Evolutionary conservation across 2,888 invertebrate genomes (phyloP), one percentile per base, ranked within the genome.

Genomic region (Lepidocyrtoides sp.): DNA sequence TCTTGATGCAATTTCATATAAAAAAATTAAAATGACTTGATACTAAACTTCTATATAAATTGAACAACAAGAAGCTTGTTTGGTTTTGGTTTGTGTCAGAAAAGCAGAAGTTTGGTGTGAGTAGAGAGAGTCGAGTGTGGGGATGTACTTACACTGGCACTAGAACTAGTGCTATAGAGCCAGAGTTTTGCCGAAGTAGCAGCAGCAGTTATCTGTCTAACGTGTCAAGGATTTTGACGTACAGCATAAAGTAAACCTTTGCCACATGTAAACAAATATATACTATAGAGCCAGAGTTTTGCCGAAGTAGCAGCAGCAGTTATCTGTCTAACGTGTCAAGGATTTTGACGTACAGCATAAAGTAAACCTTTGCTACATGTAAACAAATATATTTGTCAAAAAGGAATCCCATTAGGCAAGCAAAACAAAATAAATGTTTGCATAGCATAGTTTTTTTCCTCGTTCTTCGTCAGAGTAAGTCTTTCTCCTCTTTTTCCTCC

Each of bases 381-480:
- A 69, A 69, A 69, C 69, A 69, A 69, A 69, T 69, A 69, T 41
- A 69, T 69, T 69, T 69, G 69, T 69, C 69, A 69, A 69, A 69
- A 17, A 66, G 32, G 54, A 20, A 23, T 60, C 8, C 60, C 60
- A 60, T 60, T 60, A 60, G 7, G 26, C 26, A 8, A 26, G 23
- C 60, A 60, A 66, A 69, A 69, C 69, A 41, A 69, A 69, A 41
- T 20, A 32, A 32, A 66, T 36, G 69, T 69, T 69, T 41, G 10
- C 8, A 0, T 20, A 69, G 17, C 20, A n/a, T n/a, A n/a, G n/a
- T n/a, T n/a, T n/a, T n/a, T n/a, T n/a, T n/a, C n/a, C n/a, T n/a
- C n/a, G n/a, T n/a, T n/a, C n/a, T n/a, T n/a, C n/a, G n/a, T n/a
- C n/a, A n/a, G n/a, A n/a, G n/a, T n/a, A n/a, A 32, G 7, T 32